Base-by-base conservation (phyloP, 2,113 vertebrate species). In the Perca schrenkii region DNA sequence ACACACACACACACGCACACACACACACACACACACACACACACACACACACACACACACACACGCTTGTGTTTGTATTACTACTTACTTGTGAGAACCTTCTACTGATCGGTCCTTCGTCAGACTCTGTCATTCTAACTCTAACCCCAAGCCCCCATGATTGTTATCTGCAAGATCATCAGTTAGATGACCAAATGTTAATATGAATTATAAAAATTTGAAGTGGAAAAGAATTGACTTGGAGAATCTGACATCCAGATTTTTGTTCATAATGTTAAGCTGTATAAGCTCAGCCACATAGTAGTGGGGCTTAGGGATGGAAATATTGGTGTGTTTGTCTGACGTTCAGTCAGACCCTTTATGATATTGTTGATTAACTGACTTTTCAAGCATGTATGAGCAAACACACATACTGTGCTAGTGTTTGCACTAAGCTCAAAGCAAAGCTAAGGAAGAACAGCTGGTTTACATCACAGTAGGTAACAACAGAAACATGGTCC, bases 11-110 rank as follows among this genome's bases (percentile, higher is more conserved):
- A 61, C 46, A 74, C 49, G 62, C 74, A 74, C 79, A 57, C 19
- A 75, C 10, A 57, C 65, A 74, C 76, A 77, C 40, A 52, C 52
- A 72, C 77, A 73, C 79, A 57, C 19, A 74, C 8, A 56, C 65
- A 74, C 76, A 74, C 40, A 46, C 52, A 72, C 77, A 73, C 79
- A 52, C n/a, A 77, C 12, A 57, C 50, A 74, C 49, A 69, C 56
- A 68, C 47, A 61, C 3, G 4, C 25, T 3, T 62, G n/a, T 11
- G 8, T 47, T 67, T 80, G 64, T 28, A 40, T 69, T 25, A 58
- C 64, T 49, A 4, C 54, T 34, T 34, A 70, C 31, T 56, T 79
- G 72, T 67, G 79, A 74, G 82, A 74, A 71, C 53, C 47, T 50
- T 67, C 36, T 53, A n/a, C 56, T 56, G 25, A 53, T 67, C 68